phyloP scores from a whole-genome alignment of 2,113 vertebrate species.

The Odobenus rosmarus region DNA sequence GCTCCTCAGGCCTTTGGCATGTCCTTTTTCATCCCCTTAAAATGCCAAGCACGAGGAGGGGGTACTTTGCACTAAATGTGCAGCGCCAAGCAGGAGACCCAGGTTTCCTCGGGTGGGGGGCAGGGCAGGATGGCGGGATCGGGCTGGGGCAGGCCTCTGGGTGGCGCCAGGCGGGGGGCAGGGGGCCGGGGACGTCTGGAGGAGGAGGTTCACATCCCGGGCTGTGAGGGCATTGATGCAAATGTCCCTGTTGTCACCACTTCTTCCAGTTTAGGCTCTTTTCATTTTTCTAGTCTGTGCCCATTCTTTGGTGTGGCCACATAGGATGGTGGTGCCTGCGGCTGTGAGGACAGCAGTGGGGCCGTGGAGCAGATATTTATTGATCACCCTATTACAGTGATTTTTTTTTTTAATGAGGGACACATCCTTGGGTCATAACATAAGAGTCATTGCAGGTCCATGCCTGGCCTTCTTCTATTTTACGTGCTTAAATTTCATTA shows the following conservation, averaged over 20 bases:
- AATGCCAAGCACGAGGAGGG: background rate
- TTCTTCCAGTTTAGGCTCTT: background rate
- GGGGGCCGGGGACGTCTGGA: background rate
- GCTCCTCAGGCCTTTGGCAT: background rate
- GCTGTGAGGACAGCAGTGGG: background rate
- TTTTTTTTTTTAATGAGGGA: background rate
- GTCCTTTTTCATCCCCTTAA: background rate
- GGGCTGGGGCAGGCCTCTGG: background rate
- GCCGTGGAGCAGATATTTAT: background rate
- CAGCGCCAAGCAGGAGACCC: background rate
- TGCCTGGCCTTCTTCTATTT: background rate
- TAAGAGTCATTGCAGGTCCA: background rate
- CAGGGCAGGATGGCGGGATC: background rate
- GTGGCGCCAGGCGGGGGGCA: background rate
- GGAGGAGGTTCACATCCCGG: background rate
- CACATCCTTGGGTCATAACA: background rate
- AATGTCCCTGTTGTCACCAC: background rate
- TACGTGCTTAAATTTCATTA: background rate
- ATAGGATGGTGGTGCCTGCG: background rate
- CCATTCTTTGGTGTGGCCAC: background rate
- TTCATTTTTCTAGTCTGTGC: background rate
- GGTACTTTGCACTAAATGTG: background rate
- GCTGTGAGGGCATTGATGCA: accelerated
- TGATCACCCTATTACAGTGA: background rate
- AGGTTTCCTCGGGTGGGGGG: background rate